A percentile compares a stretch with the other conserved stretches of the same genome.
Evolutionary conservation across 2,113 vertebrate species (phyloP).

Genomic region (Smithornis capensis): DNA sequence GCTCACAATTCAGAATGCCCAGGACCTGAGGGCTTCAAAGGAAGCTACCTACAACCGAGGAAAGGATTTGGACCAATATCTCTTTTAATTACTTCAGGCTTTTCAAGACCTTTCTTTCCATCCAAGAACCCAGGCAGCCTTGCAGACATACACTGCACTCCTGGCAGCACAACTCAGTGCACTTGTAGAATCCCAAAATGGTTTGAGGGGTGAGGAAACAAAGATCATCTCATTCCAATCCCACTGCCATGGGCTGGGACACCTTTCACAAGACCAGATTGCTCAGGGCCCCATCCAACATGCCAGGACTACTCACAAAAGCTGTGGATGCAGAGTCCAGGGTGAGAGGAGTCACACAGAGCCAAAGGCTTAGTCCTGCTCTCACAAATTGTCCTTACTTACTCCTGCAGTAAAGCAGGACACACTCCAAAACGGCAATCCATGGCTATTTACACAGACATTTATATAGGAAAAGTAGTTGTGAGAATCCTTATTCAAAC

Average conservation of each 20-base stretch:
- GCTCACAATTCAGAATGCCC: not conserved
- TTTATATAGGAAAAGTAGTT: not conserved
- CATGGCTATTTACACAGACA: not conserved
- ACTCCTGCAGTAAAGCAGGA: not conserved
- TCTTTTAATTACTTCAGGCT: not conserved
- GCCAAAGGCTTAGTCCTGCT: not conserved
- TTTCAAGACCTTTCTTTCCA: not conserved
- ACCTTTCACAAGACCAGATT: not conserved
- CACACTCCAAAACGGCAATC: not conserved
- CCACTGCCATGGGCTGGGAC: not conserved
- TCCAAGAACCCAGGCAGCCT: not conserved
- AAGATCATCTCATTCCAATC: not conserved
- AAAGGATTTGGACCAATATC: not conserved
- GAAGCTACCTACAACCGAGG: not conserved
- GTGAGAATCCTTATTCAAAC: not conserved
- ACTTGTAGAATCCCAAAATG: not conserved
- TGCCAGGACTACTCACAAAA: not conserved
- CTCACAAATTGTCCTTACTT: not conserved
- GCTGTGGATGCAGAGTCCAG: not conserved
- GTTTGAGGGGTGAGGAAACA: not conserved
- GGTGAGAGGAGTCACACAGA: not conserved
- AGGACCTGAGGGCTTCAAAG: not conserved
- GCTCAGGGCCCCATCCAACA: not conserved
- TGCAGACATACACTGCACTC: not conserved
- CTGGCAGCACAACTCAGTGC: fast-evolving